Evolutionary conservation across 2,113 vertebrate genomes (phyloP).

Genomic region (Mobula hypostoma): DNA sequence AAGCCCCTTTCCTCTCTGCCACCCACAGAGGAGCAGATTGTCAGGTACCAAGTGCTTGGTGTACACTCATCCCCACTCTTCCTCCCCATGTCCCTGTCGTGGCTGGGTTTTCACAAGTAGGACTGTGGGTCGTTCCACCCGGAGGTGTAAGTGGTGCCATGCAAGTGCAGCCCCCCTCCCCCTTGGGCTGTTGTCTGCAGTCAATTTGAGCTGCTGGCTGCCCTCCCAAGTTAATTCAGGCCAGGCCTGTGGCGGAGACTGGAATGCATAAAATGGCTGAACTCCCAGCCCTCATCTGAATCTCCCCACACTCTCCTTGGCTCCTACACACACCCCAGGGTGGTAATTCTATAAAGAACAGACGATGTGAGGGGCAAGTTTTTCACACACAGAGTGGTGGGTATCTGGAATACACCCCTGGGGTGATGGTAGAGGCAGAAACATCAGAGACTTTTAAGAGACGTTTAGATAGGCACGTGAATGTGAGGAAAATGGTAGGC

Average conservation of each 20-base stretch:
- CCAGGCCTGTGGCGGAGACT: slow-evolving; percentile 42
- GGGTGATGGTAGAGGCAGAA: too few relatives aligned
- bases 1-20: too few relatives aligned
- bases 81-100: too few relatives aligned
- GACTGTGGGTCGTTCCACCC: neutral
- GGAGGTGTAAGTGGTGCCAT: neutral
- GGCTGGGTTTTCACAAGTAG: too few relatives aligned
- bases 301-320: neutral
- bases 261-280: neutral
- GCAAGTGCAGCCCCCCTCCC: neutral
- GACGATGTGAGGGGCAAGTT: too few relatives aligned
- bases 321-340: neutral
- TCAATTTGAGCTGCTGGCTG: slow-evolving; percentile 50
- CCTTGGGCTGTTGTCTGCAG: neutral
- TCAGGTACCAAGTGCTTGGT: neutral
- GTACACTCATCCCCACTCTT: too few relatives aligned
- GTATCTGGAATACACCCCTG: too few relatives aligned
- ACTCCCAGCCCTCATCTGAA: neutral
- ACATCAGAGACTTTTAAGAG: too few relatives aligned
- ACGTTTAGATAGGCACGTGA: too few relatives aligned
- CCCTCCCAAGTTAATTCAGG: slow-evolving; percentile 42
- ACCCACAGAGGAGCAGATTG: neutral
- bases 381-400: too few relatives aligned
- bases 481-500: too few relatives aligned
- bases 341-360: too few relatives aligned